phyloP scores from a whole-genome alignment of 2,797 vertebrate species.

The Siniperca undulata region DNA sequence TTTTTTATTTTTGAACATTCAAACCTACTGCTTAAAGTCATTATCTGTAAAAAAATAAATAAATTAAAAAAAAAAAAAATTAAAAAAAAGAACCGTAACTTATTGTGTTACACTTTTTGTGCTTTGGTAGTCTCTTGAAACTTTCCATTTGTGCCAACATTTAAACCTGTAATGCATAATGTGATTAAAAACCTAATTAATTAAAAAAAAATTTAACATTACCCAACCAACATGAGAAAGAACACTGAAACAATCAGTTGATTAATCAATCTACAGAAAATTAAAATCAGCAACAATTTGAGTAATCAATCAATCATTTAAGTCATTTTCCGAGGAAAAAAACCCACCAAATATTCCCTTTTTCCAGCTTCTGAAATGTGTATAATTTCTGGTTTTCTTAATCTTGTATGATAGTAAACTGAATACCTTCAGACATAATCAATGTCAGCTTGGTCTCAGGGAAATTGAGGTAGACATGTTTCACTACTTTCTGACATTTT shows the following conservation, averaged over 20 bases:
- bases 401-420: not conserved
- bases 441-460: not conserved
- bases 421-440: not conserved
- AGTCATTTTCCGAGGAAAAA: not conserved
- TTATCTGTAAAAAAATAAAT: too few species aligned
- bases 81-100: too few species aligned
- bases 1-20: conserved; percentile 1
- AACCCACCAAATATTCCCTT: not conserved
- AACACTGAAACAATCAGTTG: not conserved
- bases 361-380: not conserved
- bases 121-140: not conserved
- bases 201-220: not conserved
- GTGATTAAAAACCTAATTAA: not conserved
- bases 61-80: too few species aligned
- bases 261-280: not conserved
- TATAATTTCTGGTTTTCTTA: not conserved
- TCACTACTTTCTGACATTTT: not conserved
- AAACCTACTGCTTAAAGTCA: not conserved
- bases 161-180: not conserved
- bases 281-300: not conserved
- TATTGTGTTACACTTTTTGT: not conserved
- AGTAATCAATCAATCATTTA: not conserved
- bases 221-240: not conserved
- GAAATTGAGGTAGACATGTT: not conserved
- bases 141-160: not conserved